A percentile compares a stretch with the other conserved stretches of the same genome.
phyloP scores from a whole-genome alignment of 2,888 invertebrate species.

The Drosophila falleni region DNA sequence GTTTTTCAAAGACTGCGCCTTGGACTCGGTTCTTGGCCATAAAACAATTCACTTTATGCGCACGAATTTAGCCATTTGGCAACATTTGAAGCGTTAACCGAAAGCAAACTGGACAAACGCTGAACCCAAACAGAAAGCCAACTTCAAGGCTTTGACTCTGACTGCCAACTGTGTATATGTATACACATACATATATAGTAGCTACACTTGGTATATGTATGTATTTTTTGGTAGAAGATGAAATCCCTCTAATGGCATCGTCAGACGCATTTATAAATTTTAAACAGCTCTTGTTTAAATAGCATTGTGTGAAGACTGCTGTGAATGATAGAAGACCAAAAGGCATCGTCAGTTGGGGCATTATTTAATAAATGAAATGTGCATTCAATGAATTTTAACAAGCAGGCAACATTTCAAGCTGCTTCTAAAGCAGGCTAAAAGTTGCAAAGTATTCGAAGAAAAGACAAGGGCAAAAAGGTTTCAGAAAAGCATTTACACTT shows the following conservation, averaged over 20 bases:
- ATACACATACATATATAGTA: conserved; percentile 3
- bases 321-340: conserved; percentile 23
- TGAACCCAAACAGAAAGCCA: conserved; percentile 31
- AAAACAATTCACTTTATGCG: conserved; percentile 81
- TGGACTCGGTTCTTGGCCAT: conserved; percentile 44
- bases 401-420: conserved; percentile 18
- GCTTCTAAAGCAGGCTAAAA: conserved; percentile 19
- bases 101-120: conserved; percentile 25
- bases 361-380: conserved; percentile 66
- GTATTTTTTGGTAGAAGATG: conserved; percentile 33
- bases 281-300: conserved; percentile 58
- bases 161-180: conserved; percentile 13
- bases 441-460: neutral
- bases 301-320: conserved; percentile 22
- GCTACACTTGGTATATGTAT: neutral
- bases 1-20: conserved; percentile 71
- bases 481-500: neutral
- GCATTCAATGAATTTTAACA: conserved; percentile 69
- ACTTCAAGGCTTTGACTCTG: conserved; percentile 20
- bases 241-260: conserved; percentile 57
- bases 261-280: conserved; percentile 74
- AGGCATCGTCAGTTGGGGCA: conserved; percentile 25
- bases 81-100: conserved; percentile 70
- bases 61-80: conserved; percentile 79
- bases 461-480: neutral